phyloP scores from a whole-genome alignment of 2,888 invertebrate species.

The Masnerella sp. region DNA sequence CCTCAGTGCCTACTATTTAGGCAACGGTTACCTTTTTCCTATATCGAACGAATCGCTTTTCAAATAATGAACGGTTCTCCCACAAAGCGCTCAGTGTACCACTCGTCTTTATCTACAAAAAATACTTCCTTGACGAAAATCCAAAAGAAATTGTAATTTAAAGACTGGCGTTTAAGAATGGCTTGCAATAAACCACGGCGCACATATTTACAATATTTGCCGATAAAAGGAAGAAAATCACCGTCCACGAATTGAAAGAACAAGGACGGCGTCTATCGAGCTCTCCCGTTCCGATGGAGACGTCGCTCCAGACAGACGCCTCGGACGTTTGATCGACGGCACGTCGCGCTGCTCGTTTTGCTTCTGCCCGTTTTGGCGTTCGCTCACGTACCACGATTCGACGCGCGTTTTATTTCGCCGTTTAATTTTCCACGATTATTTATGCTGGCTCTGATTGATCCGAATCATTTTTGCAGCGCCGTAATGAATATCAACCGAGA shows the following conservation, averaged over 20 bases:
- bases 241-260: slow-evolving; percentile 17
- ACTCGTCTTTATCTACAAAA: no score
- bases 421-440: slow-evolving; percentile 39
- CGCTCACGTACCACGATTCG: slow-evolving; percentile 37
- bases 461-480: slow-evolving; percentile 16
- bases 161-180: no score
- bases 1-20: no score
- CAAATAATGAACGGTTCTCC: no score
- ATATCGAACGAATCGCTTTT: no score
- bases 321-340: slow-evolving; percentile 63
- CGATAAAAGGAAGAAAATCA: background rate
- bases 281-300: slow-evolving; percentile 51
- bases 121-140: no score
- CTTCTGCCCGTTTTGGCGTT: slow-evolving; percentile 35
- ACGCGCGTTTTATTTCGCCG: slow-evolving; percentile 30
- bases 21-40: no score
- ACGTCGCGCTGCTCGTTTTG: slow-evolving; percentile 29
- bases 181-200: slow-evolving; percentile 32
- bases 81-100: no score
- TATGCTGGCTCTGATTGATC: slow-evolving; percentile 41
- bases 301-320: slow-evolving; percentile 61
- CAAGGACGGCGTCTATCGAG: background rate
- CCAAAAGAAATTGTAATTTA: no score
- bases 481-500: slow-evolving; percentile 31
- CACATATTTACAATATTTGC: slow-evolving; percentile 51